phyloP scores from a whole-genome alignment of 2,888 invertebrate species.

The Trissolcus brochymenae region DNA sequence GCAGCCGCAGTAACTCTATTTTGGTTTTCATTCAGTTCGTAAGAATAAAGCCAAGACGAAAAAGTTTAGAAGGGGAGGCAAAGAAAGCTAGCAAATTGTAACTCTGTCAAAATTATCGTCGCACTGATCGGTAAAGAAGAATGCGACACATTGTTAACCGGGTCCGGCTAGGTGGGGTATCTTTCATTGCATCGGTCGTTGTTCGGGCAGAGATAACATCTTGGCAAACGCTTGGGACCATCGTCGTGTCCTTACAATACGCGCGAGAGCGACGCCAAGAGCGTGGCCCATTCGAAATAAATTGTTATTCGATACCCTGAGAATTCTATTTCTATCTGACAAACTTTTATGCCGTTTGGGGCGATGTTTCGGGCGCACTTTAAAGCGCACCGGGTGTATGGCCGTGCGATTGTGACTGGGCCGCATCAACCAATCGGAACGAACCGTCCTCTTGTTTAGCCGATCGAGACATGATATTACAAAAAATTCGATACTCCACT shows the following conservation, averaged over 20 bases:
- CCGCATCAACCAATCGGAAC: conserved; percentile 41
- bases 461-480: conserved; percentile 46
- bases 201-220: conserved; percentile 66
- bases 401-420: conserved; percentile 33
- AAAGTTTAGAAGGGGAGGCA: conserved; percentile 50
- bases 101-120: conserved; percentile 73
- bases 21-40: conserved; percentile 1
- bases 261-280: conserved; percentile 45
- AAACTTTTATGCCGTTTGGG: conserved; percentile 54
- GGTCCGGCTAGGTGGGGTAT: conserved; percentile 60
- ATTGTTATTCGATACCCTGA: conserved; percentile 76
- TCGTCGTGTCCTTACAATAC: conserved; percentile 56
- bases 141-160: conserved; percentile 73
- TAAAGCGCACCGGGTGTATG: conserved; percentile 47
- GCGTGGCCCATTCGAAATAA: conserved; percentile 66
- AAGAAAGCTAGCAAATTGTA: conserved; percentile 71
- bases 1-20: too few species aligned
- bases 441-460: conserved; percentile 45
- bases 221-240: conserved; percentile 60
- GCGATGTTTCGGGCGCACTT: conserved; percentile 46
- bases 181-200: conserved; percentile 65
- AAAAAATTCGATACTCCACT: conserved; percentile 48
- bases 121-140: conserved; percentile 71
- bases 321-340: conserved; percentile 72
- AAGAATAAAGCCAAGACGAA: conserved; percentile 43